phyloP scores from a whole-genome alignment of 2,113 vertebrate species.

The Hippoglossus stenolepis region DNA sequence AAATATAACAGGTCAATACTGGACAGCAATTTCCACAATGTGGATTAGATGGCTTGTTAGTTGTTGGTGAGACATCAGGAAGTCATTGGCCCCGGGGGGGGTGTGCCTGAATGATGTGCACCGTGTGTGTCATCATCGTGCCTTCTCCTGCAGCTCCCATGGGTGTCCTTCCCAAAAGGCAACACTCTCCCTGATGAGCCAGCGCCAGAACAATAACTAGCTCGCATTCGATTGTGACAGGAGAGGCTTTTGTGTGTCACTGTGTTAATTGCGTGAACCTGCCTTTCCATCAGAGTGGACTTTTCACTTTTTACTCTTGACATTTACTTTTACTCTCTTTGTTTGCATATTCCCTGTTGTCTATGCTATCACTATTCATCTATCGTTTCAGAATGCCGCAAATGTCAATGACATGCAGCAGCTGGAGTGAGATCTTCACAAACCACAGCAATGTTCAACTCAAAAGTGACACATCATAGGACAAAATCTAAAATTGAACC shows the following conservation, averaged over 20 bases:
- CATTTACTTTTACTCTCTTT: neutral
- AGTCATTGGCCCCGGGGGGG: conserved; percentile 50
- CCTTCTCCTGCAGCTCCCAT: conserved; percentile 52
- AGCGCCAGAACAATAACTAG: conserved; percentile 50
- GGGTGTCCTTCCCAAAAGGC: conserved; percentile 64
- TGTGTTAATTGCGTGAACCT: conserved; percentile 27
- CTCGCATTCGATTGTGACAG: conserved; percentile 9
- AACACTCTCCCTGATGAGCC: conserved; percentile 70
- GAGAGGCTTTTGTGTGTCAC: neutral
- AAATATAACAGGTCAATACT: neutral
- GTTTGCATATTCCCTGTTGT: conserved; percentile 3
- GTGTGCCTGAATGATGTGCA: conserved; percentile 55
- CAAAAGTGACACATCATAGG: conserved; percentile 15
- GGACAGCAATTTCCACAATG: neutral
- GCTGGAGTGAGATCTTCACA: conserved; percentile 35
- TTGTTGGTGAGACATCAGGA: conserved; percentile 38
- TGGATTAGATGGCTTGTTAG: conserved; percentile 9
- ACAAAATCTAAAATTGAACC: conserved; percentile 22
- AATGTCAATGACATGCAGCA: conserved; percentile 62
- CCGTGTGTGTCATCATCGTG: conserved; percentile 57
- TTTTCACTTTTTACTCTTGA: conserved; percentile 16
- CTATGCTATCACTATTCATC: conserved; percentile 29
- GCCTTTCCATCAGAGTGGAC: conserved; percentile 24
- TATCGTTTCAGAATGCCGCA: conserved; percentile 30
- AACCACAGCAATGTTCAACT: conserved; percentile 1